Base-by-base conservation (phyloP, 2,888 invertebrate genomes). In the Drosophila helvetica region DNA sequence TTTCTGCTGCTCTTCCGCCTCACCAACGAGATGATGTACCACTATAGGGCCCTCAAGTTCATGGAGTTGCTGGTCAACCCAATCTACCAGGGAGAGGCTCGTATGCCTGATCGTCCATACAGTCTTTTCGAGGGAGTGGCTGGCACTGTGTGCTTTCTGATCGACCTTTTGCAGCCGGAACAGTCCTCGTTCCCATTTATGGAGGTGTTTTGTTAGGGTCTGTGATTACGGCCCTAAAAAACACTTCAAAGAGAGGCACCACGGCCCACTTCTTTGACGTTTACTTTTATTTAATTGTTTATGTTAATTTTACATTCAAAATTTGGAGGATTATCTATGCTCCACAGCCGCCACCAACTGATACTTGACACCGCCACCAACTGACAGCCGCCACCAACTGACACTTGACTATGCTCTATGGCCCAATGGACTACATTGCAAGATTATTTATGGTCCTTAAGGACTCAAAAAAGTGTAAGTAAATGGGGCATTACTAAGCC, bases 91-190 rank as follows among this genome's bases (percentile, higher is more conserved):
- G 92, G 92, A 66, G 93, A 94, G 73, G 95, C 96, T 0, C 93
- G 96, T 47, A 94, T 94, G 15, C 98, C 98, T 0, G 98, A 98
- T 91, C 93, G 94, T 79, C 97, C 97, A 0, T 96, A 94, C 87
- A 97, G 96, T 89, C 93, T 98, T 78, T 91, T 95, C 91, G 98
- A 98, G 92, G 98, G 98, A 1, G 93, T 95, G 63, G 96, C 97
- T 9, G 98, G 98, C 2, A 96, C 97, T 1, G 95, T 96, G 9
- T 98, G 97, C 88, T 98, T 94, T 90, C 92, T 98, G 56, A 93
- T 94, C 8, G 98, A 98, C 93, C 92, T 98, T 1, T 91, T 95
- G 1, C 92, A 94, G 53, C 96, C 97, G 8, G 93, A 95, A 22
- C 93, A 93, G 67, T 96, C 97, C 4, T 94, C 94, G 86, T 98